Percentiles rank a stretch among this genome's conserved stretches.
Conservation (phyloP, 2,888 invertebrate genomes). For the Isoperla grammatica region DNA sequence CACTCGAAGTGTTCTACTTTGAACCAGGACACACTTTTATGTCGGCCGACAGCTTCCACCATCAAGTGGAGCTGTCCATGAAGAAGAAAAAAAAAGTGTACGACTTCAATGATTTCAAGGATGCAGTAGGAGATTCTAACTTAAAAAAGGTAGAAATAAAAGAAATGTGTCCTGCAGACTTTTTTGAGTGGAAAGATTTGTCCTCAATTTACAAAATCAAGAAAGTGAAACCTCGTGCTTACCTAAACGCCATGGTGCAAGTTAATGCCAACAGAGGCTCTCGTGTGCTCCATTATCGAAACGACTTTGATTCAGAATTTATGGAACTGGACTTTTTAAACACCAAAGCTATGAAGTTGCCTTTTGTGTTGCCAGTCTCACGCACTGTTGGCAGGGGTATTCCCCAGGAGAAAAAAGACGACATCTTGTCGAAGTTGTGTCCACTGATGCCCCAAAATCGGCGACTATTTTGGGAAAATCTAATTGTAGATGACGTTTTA, state of each 20-base stretch:
- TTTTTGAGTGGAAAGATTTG: slow-evolving; percentile 1
- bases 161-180: not conserved
- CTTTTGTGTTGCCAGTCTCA: not conserved
- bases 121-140: too few relatives aligned
- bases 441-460: not conserved
- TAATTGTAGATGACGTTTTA: too few relatives aligned
- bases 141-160: not conserved
- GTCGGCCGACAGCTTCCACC: slow-evolving; percentile 16
- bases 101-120: too few relatives aligned
- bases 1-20: not conserved
- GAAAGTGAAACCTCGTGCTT: not conserved
- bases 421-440: not conserved
- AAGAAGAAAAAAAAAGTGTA: not conserved
- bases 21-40: slow-evolving; percentile 17
- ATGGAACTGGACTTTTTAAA: not conserved
- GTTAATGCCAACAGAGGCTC: not conserved
- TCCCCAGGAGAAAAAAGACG: not conserved
- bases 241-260: slow-evolving; percentile 7
- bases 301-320: not conserved
- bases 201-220: slow-evolving; percentile 7
- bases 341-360: not conserved
- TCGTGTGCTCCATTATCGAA: not conserved
- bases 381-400: not conserved
- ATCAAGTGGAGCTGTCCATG: slow-evolving; percentile 11
- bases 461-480: not conserved